Conservation (phyloP, 1,140 invertebrate genomes). For the Heliconius himera region DNA sequence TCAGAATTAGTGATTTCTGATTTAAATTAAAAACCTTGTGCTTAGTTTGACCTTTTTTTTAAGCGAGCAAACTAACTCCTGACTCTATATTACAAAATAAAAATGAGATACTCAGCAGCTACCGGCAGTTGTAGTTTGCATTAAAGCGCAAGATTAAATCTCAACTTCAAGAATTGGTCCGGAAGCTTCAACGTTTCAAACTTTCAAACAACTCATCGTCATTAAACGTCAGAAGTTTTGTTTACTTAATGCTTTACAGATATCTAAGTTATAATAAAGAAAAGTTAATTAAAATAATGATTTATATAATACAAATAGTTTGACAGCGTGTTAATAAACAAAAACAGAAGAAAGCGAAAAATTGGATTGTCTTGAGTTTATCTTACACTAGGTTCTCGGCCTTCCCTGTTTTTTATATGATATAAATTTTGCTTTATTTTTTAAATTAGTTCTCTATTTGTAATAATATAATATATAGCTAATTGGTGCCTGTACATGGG, state of each 20-base stretch:
- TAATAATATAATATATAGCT: too few species aligned
- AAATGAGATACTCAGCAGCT: conserved; percentile 7
- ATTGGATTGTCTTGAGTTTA: too few species aligned
- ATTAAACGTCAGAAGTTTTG: conserved; percentile 29
- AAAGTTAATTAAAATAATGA: not conserved
- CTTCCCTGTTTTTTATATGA: too few species aligned
- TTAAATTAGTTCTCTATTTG: too few species aligned
- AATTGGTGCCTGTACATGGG: too few species aligned
- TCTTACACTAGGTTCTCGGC: too few species aligned
- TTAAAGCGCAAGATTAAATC: conserved; percentile 39
- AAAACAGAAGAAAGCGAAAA: too few species aligned
- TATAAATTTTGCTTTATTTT: too few species aligned
- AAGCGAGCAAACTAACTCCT: not conserved
- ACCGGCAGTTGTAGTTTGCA: conserved; percentile 21
- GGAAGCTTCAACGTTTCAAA: conserved; percentile 30
- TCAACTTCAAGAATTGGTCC: conserved; percentile 38
- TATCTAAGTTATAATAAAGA: not conserved
- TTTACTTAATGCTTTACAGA: not conserved
- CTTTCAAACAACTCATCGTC: conserved; percentile 32
- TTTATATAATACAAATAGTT: too few species aligned
- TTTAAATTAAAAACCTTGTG: too few species aligned
- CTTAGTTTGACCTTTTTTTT: not conserved
- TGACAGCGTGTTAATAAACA: not conserved
- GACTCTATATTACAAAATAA: not conserved
- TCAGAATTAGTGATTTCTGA: too few species aligned